phyloP scores from a whole-genome alignment of 2,797 vertebrate species.

The Mycteria americana region DNA sequence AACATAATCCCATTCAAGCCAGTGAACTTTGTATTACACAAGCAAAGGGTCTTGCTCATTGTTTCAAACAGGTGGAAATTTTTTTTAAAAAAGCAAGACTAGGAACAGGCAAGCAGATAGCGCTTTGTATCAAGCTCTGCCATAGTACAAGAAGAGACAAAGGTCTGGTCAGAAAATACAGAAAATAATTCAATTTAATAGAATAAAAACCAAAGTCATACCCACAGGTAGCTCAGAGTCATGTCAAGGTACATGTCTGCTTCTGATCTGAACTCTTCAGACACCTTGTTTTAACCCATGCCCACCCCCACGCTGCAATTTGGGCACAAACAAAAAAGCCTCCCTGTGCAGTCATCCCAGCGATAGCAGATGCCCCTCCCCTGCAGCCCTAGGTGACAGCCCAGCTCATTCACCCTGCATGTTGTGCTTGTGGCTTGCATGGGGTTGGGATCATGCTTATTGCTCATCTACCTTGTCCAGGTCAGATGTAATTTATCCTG shows the following conservation, averaged over 20 bases:
- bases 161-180: not conserved
- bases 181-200: not conserved
- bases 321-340: not conserved
- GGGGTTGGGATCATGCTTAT: not conserved
- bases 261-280: constrained; percentile 12
- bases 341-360: not conserved
- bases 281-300: not conserved
- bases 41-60: not conserved
- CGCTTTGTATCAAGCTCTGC: not conserved
- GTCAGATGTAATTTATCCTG: not conserved
- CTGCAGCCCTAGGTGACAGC: not conserved
- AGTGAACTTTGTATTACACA: not conserved
- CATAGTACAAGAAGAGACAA: not conserved
- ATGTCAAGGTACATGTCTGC: constrained; percentile 38
- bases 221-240: constrained; percentile 41
- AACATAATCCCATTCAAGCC: not conserved
- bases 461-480: not conserved
- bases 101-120: not conserved
- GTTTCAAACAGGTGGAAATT: not conserved
- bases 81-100: not conserved
- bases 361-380: constrained; percentile 16
- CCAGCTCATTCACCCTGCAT: not conserved
- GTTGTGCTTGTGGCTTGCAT: not conserved
- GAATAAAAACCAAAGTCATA: constrained; percentile 26
- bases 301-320: not conserved